Conservation (phyloP, 2,797 vertebrate genomes). For the Poecilia gillii region DNA sequence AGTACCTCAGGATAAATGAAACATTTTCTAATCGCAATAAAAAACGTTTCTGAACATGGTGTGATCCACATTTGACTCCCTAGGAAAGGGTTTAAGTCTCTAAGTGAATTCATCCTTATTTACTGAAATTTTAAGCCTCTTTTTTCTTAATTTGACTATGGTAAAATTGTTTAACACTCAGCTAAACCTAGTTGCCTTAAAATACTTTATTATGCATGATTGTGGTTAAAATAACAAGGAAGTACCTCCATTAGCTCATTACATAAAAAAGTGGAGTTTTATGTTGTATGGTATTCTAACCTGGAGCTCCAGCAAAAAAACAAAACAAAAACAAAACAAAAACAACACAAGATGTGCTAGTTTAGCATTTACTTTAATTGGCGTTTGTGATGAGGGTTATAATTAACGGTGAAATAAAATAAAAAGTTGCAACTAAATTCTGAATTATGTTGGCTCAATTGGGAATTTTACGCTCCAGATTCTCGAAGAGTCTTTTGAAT, state of each 20-base stretch:
- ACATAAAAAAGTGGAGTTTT: no score
- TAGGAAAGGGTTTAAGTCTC: background rate
- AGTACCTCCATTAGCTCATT: no score
- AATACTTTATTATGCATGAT: background rate
- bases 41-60: background rate
- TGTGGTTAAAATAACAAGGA: constrained; percentile 7
- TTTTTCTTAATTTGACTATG: background rate
- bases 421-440: background rate
- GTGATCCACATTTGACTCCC: background rate
- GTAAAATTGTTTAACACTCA: no score
- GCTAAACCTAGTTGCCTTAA: background rate
- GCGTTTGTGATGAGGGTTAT: background rate
- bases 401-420: background rate
- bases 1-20: background rate
- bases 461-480: background rate
- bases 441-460: background rate
- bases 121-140: background rate
- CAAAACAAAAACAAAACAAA: no score
- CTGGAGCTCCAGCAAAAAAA: background rate
- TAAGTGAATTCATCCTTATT: background rate
- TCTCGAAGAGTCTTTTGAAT: background rate
- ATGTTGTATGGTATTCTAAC: background rate
- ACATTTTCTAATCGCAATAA: background rate
- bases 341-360: background rate
- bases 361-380: background rate